Conservation (phyloP, 2,113 vertebrate species). For the Diglossa brunneiventris region DNA sequence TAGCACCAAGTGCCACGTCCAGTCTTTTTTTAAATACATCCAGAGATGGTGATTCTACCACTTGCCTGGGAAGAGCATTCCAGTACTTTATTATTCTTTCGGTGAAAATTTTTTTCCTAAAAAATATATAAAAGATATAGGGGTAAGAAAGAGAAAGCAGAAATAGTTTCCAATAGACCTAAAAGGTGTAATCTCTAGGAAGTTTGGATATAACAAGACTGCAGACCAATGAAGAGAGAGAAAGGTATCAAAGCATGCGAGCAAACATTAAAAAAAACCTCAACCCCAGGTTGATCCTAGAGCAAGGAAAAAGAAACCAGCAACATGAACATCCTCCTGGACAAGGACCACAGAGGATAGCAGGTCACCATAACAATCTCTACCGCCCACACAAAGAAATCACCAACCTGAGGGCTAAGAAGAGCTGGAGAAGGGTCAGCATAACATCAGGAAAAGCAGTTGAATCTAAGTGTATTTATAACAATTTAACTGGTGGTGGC, state of each 20-base stretch:
- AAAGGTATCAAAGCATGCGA: neutral
- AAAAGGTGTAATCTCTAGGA: rapidly evolving
- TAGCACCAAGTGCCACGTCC: too few species aligned
- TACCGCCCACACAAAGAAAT: neutral
- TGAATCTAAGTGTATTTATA: neutral
- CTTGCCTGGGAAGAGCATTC: too few species aligned
- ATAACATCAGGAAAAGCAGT: neutral
- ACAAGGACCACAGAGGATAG: neutral
- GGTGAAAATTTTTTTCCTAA: too few species aligned
- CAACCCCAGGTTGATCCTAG: neutral
- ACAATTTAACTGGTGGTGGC: neutral
- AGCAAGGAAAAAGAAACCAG: neutral
- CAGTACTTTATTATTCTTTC: too few species aligned
- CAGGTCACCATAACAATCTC: neutral
- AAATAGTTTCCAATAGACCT: neutral
- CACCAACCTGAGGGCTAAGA: neutral
- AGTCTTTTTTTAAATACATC: too few species aligned
- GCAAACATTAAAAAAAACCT: neutral
- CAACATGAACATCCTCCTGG: neutral
- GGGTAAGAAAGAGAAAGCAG: neutral
- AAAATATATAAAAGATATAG: neutral
- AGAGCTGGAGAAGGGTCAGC: neutral
- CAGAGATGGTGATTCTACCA: too few species aligned
- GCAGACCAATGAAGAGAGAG: neutral
- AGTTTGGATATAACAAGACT: neutral